Conservation (phyloP, 1,140 invertebrate genomes). For the Meteorus sp. region DNA sequence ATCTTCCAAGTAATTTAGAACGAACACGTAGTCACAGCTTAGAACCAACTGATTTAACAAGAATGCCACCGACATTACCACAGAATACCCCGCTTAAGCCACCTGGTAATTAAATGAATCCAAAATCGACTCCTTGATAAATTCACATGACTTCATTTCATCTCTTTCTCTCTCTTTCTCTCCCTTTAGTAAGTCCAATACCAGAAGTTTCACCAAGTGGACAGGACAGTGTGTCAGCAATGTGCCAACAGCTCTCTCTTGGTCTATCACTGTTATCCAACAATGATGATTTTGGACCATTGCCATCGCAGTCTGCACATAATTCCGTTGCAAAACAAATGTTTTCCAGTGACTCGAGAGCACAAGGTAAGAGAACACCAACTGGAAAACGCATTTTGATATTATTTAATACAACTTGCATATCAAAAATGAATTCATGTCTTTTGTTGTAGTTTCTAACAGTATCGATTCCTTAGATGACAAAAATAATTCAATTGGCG, state of each 20-base stretch:
- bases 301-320: slow-evolving; percentile 41
- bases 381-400: not conserved
- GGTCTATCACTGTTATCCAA: slow-evolving; percentile 78
- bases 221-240: slow-evolving; percentile 79
- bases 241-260: slow-evolving; percentile 86
- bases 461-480: slow-evolving; percentile 53
- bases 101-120: slow-evolving; percentile 52
- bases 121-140: not conserved
- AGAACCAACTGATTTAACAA: slow-evolving; percentile 61
- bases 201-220: slow-evolving; percentile 74
- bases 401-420: too few relatives aligned
- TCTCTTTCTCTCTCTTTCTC: slow-evolving; percentile 24
- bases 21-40: slow-evolving; percentile 68
- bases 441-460: slow-evolving; percentile 43
- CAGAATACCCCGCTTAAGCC: slow-evolving; percentile 58
- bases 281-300: slow-evolving; percentile 64
- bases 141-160: slow-evolving; percentile 15
- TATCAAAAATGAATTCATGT: not conserved
- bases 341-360: slow-evolving; percentile 35
- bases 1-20: slow-evolving; percentile 92
- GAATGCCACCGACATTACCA: slow-evolving; percentile 48
- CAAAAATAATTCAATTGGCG: slow-evolving; percentile 49
- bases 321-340: slow-evolving; percentile 47
- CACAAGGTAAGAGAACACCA: slow-evolving; percentile 38
- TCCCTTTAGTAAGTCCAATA: slow-evolving; percentile 71